Evolutionary conservation across 1,140 invertebrate species (phyloP), one percentile per base, ranked within the genome.

Genomic region (Orussus abietinus): DNA sequence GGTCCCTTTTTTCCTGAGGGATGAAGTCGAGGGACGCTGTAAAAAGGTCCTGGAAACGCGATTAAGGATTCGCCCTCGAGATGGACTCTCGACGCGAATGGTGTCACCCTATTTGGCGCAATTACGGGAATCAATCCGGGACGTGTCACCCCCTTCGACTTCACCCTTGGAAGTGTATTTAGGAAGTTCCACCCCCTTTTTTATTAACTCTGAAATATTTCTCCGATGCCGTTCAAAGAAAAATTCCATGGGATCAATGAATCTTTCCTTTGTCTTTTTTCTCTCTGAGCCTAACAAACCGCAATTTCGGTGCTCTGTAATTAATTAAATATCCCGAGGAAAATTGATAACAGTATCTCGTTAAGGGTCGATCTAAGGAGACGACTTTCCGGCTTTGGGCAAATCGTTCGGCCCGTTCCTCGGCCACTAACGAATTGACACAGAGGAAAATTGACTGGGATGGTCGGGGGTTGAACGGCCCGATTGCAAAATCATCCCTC

Each of bases 31-130:
- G 31, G 10, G 10, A 9, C 13, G 31, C 31, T 3, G 31, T n/a
- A 20, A 20, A 36, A 19, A 18, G 13, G 13, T 4, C 6, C 34
- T 46, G 48, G 57, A 65, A 66, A 65, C 55, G 57, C 59, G 64
- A 66, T 65, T 65, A 66, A 65, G 59, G 62, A 62, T 66, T 57
- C 49, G 43, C 52, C 47, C 40, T 48, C 53, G 49, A 64, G 65
- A 66, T 66, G 62, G 64, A 66, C 64, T 66, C 62, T 59, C 62
- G 59, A 66, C 64, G 59, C 59, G 51, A 49, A 54, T 62, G 59
- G 65, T 61, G 61, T 59, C 42, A 65, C 55, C 62, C 64, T 64
- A 66, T 66, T 65, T 61, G 62, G 59, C 62, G 57, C 62, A 62
- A 66, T 66, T 65, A 66, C 49, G 52, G n/a, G n/a, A n/a, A n/a